phyloP scores from a whole-genome alignment of 1,140 invertebrate species.

The Thalassaphorura encarpata region DNA sequence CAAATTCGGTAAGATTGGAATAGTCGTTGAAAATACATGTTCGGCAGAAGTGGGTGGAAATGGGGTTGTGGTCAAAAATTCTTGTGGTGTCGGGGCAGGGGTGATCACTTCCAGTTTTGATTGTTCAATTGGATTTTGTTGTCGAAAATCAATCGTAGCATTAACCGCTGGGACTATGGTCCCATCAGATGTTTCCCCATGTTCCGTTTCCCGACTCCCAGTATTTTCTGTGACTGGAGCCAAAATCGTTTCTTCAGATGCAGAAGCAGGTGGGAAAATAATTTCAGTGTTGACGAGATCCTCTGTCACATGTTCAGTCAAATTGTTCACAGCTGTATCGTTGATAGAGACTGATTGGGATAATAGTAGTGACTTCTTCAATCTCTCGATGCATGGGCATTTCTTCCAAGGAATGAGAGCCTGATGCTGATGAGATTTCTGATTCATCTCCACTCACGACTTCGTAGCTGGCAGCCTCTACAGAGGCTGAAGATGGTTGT shows the following conservation, averaged over 20 bases:
- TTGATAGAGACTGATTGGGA: neutral
- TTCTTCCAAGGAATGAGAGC: neutral
- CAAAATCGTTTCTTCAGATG: neutral
- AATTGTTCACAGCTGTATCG: neutral
- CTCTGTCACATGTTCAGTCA: neutral
- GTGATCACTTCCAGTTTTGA: neutral
- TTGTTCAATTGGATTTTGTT: neutral
- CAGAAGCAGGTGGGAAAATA: neutral
- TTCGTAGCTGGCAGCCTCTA: neutral
- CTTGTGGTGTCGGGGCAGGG: too few species aligned
- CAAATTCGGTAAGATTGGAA: too few species aligned
- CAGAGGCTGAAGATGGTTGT: neutral
- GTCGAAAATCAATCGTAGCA: too few species aligned
- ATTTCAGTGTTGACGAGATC: neutral
- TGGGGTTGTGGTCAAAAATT: neutral
- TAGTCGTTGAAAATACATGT: too few species aligned
- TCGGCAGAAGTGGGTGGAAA: neutral
- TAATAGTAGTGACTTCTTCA: neutral
- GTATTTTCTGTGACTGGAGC: neutral
- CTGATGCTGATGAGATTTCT: neutral
- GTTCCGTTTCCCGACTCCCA: neutral
- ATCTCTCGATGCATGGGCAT: neutral
- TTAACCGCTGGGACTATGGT: neutral
- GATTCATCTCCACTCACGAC: neutral
- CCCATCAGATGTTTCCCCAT: neutral